Evolutionary conservation across 2,797 vertebrate species (phyloP).

Genomic region (Enteromius thamalakanensis): DNA sequence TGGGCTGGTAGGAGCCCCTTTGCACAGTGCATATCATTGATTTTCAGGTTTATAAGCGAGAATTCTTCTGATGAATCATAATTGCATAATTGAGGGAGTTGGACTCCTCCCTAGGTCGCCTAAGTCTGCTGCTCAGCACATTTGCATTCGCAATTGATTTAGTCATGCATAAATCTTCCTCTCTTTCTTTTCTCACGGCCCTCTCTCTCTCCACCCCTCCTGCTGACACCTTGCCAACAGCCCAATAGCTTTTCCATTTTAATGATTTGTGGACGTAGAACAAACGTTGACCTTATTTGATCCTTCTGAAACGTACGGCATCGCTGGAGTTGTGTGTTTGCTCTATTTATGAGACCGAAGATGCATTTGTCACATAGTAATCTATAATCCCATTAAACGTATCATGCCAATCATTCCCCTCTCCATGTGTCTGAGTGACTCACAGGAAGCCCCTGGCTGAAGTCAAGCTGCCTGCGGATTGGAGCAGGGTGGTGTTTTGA

Average conservation of each 20-base stretch:
- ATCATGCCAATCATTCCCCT: constrained; percentile 42
- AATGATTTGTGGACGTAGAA: constrained; percentile 49
- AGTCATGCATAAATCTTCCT: constrained; percentile 54
- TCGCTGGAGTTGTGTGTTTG: constrained; percentile 36
- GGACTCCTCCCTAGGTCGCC: constrained; percentile 47
- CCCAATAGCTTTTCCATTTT: constrained; percentile 50
- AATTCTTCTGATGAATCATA: constrained; percentile 51
- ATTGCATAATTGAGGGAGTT: constrained; percentile 53
- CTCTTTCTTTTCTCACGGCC: constrained; percentile 25
- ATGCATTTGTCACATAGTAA: constrained; percentile 45
- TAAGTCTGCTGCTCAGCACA: constrained; percentile 46
- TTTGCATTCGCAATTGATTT: constrained; percentile 60
- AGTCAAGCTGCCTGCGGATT: constrained; percentile 20
- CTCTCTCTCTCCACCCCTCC: constrained; percentile 40
- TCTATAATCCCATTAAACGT: constrained; percentile 51
- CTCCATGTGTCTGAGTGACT: constrained; percentile 23
- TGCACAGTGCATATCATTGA: constrained; percentile 34
- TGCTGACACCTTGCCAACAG: constrained; percentile 38
- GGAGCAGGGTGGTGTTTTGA: constrained; percentile 12
- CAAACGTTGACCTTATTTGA: constrained; percentile 49
- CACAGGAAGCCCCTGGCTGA: constrained; percentile 22
- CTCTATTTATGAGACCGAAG: constrained; percentile 51
- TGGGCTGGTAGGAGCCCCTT: neutral
- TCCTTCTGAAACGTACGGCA: constrained; percentile 32
- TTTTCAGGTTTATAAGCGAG: constrained; percentile 32